Evolutionary conservation across 2,888 invertebrate species (phyloP), one percentile per base, ranked within the genome.

Genomic region (Lutraria lutraria): DNA sequence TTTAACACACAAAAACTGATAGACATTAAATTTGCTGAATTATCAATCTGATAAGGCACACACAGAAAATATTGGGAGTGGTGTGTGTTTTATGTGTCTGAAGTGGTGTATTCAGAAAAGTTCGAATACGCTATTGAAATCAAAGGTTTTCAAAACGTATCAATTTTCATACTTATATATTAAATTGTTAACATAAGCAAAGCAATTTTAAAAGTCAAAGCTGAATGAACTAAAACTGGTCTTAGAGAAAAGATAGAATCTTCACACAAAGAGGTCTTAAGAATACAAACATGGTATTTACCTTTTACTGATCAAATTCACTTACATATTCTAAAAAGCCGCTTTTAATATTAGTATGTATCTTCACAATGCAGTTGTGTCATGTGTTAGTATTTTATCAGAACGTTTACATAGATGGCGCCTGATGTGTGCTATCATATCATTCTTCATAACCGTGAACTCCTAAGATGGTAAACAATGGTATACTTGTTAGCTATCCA

Each of bases 21-120:
- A 53, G 72, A 84, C n/a, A 72, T 54, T 68, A 53, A 29, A 43
- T 53, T 63, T 84, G 29, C 76, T 76, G 84, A 84, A 31, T 84
- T 76, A 76, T 76, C 43, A 54, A 53, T 54, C 76, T 54, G 84
- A 84, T 84, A 84, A 72, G 54, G 54, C 76, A 76, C 72, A 76
- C 0, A 53, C 21, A 53, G 53, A 16, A n/a, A 54, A 16, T 53
- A 25, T 54, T 43, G 72, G 84, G 84, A 72, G 43, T 31, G 84
- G 84, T 83, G n/a, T 52, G 25, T 25, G 76, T 31, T 76, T 76
- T 76, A 76, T 76, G 31, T 34, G 31, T 34, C 34, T 76, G 29
- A 76, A 76, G 76, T 76, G 19, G 76, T 31, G 43, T 76, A 76
- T 76, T 76, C 31, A 76, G 76, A 34, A 31, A 31, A 31, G 29